A percentile compares a stretch with the other conserved stretches of the same genome.
Conservation (phyloP, 2,797 vertebrate genomes). For the Enteromius trimaculatus region DNA sequence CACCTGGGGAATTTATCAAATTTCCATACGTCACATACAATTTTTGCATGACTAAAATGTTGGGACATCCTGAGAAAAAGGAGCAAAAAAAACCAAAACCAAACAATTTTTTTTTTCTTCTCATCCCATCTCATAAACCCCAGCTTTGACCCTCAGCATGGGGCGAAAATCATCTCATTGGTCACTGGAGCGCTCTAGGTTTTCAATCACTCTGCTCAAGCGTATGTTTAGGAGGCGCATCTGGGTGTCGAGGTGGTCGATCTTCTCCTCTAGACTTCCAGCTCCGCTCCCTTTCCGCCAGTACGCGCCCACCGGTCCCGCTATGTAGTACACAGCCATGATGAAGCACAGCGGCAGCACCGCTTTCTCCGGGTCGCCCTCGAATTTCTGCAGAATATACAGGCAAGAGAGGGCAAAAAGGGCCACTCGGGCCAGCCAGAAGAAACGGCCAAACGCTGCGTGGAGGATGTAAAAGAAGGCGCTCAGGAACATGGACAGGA, state of each 20-base stretch:
- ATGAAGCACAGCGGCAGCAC: constrained; percentile 92
- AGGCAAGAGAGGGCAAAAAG: constrained; percentile 94
- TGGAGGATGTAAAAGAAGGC: constrained; percentile 92
- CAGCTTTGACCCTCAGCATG: not conserved
- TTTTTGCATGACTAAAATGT: constrained; percentile 32
- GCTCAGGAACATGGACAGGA: constrained; percentile 90
- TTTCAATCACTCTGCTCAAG: constrained; percentile 91
- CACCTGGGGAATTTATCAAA: constrained; percentile 64
- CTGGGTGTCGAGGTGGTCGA: constrained; percentile 94
- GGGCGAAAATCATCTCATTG: constrained; percentile 69
- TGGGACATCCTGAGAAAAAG: constrained; percentile 57
- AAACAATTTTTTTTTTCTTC: constrained; percentile 9
- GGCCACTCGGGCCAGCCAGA: constrained; percentile 88
- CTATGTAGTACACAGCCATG: constrained; percentile 96
- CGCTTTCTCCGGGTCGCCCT: constrained; percentile 90
- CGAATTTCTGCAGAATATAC: constrained; percentile 96
- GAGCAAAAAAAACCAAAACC: constrained; percentile 17
- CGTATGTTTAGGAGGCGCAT: constrained; percentile 95
- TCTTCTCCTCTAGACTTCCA: constrained; percentile 91
- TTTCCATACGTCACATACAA: constrained; percentile 44
- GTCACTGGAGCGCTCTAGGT: constrained; percentile 83
- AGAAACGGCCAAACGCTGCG: constrained; percentile 89
- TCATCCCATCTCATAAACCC: constrained; percentile 4
- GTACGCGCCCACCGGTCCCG: constrained; percentile 89
- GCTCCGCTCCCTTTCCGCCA: constrained; percentile 83